phyloP scores from a whole-genome alignment of 2,113 vertebrate genomes.

The Tragelaphus buxtoni region DNA sequence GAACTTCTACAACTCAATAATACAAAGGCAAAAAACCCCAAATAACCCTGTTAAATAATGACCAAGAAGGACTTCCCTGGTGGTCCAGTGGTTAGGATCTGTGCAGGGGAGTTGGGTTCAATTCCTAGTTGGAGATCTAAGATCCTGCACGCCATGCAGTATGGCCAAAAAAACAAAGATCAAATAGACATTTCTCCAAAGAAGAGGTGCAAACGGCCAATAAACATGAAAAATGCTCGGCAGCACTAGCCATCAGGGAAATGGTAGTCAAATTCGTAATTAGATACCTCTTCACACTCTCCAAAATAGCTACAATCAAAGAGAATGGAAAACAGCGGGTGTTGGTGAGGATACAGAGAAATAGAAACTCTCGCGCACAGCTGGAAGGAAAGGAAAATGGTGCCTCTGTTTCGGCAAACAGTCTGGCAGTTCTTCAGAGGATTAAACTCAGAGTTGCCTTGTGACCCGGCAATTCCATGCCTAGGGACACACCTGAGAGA shows the following conservation, averaged over 20 bases:
- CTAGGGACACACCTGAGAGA: background rate
- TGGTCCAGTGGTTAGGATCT: background rate
- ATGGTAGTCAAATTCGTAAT: background rate
- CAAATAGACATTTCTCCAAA: background rate
- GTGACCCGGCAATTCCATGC: background rate
- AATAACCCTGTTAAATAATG: background rate
- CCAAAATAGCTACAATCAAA: background rate
- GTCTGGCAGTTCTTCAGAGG: background rate
- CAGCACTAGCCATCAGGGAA: background rate
- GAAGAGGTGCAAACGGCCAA: background rate
- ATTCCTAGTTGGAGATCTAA: background rate
- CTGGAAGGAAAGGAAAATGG: background rate
- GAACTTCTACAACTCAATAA: background rate
- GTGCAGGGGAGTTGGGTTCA: background rate
- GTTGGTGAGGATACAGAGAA: background rate
- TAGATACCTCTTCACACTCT: background rate
- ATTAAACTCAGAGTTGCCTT: background rate
- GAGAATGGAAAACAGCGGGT: background rate
- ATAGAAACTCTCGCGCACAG: accelerated
- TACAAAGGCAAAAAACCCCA: background rate
- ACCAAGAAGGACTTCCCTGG: background rate
- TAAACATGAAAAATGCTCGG: background rate
- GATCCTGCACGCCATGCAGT: background rate
- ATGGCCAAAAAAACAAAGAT: background rate
- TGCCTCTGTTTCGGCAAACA: background rate